Conservation (phyloP, 2,888 invertebrate species). For the Chymomyza fuscimana region DNA sequence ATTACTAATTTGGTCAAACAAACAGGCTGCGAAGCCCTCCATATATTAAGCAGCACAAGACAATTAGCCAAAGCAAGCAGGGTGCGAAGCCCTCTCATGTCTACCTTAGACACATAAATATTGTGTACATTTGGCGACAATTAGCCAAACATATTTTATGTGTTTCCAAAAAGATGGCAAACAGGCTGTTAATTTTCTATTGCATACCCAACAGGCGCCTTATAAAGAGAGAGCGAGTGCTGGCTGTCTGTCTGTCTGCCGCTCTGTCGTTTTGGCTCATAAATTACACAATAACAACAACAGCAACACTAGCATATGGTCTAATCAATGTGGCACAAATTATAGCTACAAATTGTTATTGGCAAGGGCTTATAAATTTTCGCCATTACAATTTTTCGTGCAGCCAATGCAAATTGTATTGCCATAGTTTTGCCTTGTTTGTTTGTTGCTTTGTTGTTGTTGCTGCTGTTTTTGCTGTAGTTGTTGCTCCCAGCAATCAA, state of each 20-base stretch:
- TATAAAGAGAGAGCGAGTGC: background rate
- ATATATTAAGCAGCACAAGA: no score
- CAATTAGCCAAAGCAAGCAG: conserved; percentile 18
- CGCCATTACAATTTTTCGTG: conserved; percentile 25
- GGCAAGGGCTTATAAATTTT: conserved; percentile 9
- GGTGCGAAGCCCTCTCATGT: no score
- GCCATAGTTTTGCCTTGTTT: conserved; percentile 1
- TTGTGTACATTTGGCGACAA: background rate
- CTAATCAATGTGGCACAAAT: conserved; percentile 8
- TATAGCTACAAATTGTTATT: conserved; percentile 7
- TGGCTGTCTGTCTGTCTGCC: background rate
- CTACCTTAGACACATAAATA: background rate
- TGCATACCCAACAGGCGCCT: conserved; percentile 48
- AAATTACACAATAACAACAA: conserved; percentile 32
- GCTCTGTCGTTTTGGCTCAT: conserved; percentile 26
- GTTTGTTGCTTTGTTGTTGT: no score
- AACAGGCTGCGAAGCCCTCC: background rate
- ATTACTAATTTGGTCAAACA: no score
- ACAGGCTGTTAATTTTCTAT: conserved; percentile 65
- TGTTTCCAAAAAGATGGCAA: conserved; percentile 25
- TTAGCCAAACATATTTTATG: conserved; percentile 6
- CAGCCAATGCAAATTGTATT: background rate
- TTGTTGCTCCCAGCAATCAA: conserved; percentile 49
- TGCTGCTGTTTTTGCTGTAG: conserved; percentile 3
- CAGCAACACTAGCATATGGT: conserved; percentile 1